phyloP scores from a whole-genome alignment of 2,113 vertebrate species.

The Fulmarus glacialis region DNA sequence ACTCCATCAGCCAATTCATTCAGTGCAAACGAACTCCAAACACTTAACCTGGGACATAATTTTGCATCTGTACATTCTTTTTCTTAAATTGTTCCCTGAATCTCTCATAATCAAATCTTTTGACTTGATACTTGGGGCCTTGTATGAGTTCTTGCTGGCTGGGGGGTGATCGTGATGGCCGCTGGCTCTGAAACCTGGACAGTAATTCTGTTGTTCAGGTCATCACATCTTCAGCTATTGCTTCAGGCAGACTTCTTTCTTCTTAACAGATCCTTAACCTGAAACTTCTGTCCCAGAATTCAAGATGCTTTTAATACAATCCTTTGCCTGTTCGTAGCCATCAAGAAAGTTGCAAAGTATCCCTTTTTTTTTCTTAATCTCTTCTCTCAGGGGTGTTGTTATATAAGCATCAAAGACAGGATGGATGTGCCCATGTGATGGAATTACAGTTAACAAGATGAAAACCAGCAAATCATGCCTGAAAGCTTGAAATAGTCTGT shows the following conservation, averaged over 20 bases:
- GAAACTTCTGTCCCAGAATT: not conserved
- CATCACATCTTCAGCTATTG: not conserved
- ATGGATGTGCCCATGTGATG: not conserved
- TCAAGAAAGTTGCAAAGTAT: slow-evolving; percentile 18
- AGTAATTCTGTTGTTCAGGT: slow-evolving; percentile 1
- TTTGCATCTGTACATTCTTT: slow-evolving; percentile 15
- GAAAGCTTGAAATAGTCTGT: slow-evolving; percentile 38
- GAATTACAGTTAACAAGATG: slow-evolving; percentile 28
- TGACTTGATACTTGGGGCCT: not conserved
- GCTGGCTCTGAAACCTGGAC: not conserved
- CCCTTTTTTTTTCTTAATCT: not conserved
- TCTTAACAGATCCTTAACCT: slow-evolving; percentile 13
- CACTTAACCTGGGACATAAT: not conserved
- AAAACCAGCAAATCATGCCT: slow-evolving; percentile 22
- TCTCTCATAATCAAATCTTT: not conserved
- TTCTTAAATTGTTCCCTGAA: not conserved
- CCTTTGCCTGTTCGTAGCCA: not conserved
- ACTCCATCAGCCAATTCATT: not conserved
- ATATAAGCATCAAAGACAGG: not conserved
- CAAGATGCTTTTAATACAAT: not conserved
- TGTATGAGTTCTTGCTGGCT: not conserved
- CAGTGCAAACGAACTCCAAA: not conserved
- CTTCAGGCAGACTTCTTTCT: not conserved
- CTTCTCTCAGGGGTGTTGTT: not conserved
- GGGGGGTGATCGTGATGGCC: not conserved